Percentiles rank a stretch among this genome's conserved stretches.
Evolutionary conservation across 2,888 invertebrate species (phyloP).

Genomic region (Anoplius nigerrimus): DNA sequence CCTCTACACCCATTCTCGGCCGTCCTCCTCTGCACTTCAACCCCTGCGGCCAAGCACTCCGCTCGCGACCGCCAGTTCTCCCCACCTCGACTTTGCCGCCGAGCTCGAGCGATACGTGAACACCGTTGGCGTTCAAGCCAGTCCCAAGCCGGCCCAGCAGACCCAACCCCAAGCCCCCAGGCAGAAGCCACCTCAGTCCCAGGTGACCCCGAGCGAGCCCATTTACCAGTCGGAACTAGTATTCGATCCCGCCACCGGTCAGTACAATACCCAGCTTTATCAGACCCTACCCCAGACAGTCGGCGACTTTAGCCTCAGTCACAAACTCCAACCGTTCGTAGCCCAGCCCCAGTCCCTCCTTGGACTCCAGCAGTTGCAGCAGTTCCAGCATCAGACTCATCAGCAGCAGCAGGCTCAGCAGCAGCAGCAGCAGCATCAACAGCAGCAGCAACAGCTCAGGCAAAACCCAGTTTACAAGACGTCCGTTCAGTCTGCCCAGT

Average conservation of each 20-base stretch:
- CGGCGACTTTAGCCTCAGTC: constrained; percentile 84
- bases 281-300: constrained; percentile 85
- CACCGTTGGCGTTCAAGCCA: constrained; percentile 73
- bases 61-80: constrained; percentile 38
- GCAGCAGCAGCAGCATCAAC: constrained; percentile 61
- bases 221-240: constrained; percentile 87
- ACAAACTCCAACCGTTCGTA: constrained; percentile 85
- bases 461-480: constrained; percentile 61
- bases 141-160: constrained; percentile 68
- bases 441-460: constrained; percentile 54
- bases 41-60: constrained; percentile 63
- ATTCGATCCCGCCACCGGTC: constrained; percentile 85
- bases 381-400: constrained; percentile 68
- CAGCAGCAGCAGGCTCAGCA: constrained; percentile 65
- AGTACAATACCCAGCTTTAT: constrained; percentile 87
- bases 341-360: constrained; percentile 79
- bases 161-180: constrained; percentile 19
- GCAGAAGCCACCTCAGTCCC: constrained; percentile 39
- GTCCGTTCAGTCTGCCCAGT: constrained; percentile 62
- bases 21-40: constrained; percentile 66
- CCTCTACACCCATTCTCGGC: constrained; percentile 69
- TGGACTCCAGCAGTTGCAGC: constrained; percentile 79
- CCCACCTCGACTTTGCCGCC: constrained; percentile 82
- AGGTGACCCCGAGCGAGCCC: constrained; percentile 74
- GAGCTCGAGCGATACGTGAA: constrained; percentile 82